Percentiles rank a stretch among this genome's conserved stretches.
phyloP scores from a whole-genome alignment of 2,113 vertebrate species.

The Phaethon lepturus region DNA sequence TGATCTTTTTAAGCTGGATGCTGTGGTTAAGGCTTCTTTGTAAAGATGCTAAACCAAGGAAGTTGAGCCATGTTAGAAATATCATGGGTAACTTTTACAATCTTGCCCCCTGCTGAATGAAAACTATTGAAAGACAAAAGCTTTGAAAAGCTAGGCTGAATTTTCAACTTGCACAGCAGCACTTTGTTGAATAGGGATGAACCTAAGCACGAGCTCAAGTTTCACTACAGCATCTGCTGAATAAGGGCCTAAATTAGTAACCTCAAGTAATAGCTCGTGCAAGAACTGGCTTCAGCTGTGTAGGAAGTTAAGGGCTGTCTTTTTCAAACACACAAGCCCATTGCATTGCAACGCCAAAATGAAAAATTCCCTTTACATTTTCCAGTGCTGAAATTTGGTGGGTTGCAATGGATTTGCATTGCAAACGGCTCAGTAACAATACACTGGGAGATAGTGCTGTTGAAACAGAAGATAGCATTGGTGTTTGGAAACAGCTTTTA shows the following conservation, averaged over 20 bases:
- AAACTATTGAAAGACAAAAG: neutral
- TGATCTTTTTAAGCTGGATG: neutral
- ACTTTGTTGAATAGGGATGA: neutral
- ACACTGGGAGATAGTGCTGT: neutral
- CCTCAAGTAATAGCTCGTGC: neutral
- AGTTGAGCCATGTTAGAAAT: neutral
- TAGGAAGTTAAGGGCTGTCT: neutral
- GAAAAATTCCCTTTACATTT: neutral
- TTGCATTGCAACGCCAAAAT: neutral
- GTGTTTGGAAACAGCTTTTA: conserved; percentile 17
- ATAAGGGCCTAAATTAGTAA: neutral
- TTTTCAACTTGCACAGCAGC: neutral
- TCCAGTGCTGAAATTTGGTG: neutral
- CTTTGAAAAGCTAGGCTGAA: neutral
- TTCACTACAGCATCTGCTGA: neutral
- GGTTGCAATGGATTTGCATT: neutral
- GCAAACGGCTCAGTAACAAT: neutral
- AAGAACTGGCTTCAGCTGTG: neutral
- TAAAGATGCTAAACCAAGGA: neutral
- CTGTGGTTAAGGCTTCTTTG: neutral
- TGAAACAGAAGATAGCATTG: neutral
- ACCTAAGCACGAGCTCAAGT: neutral
- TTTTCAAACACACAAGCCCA: neutral
- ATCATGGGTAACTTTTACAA: neutral
- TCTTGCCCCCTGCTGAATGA: neutral